A percentile compares a stretch with the other conserved stretches of the same genome.
phyloP scores from a whole-genome alignment of 2,888 invertebrate species.

The Orthosia incerta region DNA sequence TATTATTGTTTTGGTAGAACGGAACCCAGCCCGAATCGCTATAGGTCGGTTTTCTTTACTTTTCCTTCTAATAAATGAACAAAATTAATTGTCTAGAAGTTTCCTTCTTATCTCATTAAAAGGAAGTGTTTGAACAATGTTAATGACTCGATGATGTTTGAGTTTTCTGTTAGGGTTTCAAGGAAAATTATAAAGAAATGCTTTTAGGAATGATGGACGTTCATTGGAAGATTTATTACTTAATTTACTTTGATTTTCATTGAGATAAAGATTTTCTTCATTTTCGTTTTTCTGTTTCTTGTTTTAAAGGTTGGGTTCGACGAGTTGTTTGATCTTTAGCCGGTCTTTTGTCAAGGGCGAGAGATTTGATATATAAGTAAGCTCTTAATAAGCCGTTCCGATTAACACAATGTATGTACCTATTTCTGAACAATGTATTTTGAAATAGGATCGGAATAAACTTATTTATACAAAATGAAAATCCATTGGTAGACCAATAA shows the following conservation, averaged over 20 bases:
- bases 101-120: constrained; percentile 47
- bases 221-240: constrained; percentile 11
- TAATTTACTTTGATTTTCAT: constrained; percentile 14
- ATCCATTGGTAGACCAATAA: not conserved
- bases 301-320: not conserved
- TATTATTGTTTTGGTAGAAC: not conserved
- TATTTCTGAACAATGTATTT: too few relatives aligned
- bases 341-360: not conserved
- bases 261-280: not conserved
- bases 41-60: constrained; percentile 4
- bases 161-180: constrained; percentile 2
- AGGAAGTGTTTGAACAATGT: constrained; percentile 32
- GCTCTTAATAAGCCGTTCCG: too few relatives aligned
- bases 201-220: constrained; percentile 17
- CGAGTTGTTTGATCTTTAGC: not conserved
- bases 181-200: constrained; percentile 4
- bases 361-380: too few relatives aligned
- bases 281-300: not conserved
- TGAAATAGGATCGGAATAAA: too few relatives aligned
- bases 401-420: too few relatives aligned
- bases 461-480: too few relatives aligned
- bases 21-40: not conserved
- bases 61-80: constrained; percentile 18
- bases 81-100: constrained; percentile 55
- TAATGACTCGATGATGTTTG: constrained; percentile 50